A percentile compares a stretch with the other conserved stretches of the same genome.
Evolutionary conservation across 53 echinoderm and acorn worm genomes (phyloP).

Genomic region (Hippasteria phrygiana): DNA sequence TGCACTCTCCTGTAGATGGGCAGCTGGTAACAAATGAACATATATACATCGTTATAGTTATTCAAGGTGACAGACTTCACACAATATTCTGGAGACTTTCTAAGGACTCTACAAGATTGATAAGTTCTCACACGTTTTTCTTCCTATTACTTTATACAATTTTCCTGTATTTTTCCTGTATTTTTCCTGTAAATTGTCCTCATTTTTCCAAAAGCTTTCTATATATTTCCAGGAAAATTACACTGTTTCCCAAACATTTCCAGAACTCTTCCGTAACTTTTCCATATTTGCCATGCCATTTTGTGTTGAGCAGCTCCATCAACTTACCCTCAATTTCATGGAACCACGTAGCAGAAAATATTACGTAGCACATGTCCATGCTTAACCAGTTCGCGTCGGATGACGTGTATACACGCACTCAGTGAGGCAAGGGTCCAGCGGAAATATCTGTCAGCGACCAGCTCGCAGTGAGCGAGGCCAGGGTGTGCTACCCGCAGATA

Average conservation of each 20-base stretch:
- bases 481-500: too few species aligned
- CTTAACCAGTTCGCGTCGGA: too few species aligned
- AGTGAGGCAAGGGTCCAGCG: too few species aligned
- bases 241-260: not conserved
- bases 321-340: too few species aligned
- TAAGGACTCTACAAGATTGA: not conserved
- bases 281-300: too few species aligned
- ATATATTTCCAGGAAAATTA: not conserved
- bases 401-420: too few species aligned
- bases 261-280: not conserved
- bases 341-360: too few species aligned
- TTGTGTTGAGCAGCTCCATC: too few species aligned
- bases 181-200: not conserved
- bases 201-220: not conserved
- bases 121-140: not conserved
- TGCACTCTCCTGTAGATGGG: slow-evolving; percentile 56
- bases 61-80: not conserved
- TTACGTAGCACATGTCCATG: too few species aligned
- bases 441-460: too few species aligned
- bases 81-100: not conserved
- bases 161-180: not conserved
- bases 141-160: not conserved
- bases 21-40: slow-evolving; percentile 19
- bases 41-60: not conserved
- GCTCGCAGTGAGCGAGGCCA: too few species aligned